These are phyloP conservation scores for Hesperia comma DNA, from an alignment of 2,888 invertebrate genomes.

Conservation along the genomic window DNA sequence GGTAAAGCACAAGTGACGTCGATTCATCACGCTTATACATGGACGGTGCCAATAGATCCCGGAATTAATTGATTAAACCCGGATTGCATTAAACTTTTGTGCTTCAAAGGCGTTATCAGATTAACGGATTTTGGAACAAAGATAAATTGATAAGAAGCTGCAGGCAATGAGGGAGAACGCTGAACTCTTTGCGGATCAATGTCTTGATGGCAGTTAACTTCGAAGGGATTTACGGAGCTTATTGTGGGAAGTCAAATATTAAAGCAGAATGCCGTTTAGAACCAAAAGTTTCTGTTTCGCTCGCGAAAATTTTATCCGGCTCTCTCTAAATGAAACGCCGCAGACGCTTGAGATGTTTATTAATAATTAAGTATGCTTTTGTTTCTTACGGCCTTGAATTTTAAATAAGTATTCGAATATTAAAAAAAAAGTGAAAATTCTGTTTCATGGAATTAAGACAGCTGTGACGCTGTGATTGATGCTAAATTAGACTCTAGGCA, in stretches of 20 bases:
- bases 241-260: conserved; percentile 2
- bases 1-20: conserved; percentile 7
- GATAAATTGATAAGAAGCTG: conserved; percentile 23
- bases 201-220: conserved; percentile 15
- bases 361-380: conserved; percentile 8
- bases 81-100: conserved; percentile 30
- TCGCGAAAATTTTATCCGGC: background rate
- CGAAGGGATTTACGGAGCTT: background rate
- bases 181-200: background rate
- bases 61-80: conserved; percentile 26
- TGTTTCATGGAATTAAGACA: no score
- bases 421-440: no score
- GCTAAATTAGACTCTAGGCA: no score
- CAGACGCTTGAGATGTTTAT: background rate
- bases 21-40: conserved; percentile 19
- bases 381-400: background rate
- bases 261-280: background rate
- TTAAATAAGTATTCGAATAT: background rate
- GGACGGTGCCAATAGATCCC: conserved; percentile 19
- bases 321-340: background rate
- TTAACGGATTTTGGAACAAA: conserved; percentile 18
- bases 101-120: conserved; percentile 28
- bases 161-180: conserved; percentile 1
- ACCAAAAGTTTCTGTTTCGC: background rate
- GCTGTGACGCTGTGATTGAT: no score